phyloP scores from a whole-genome alignment of 1,140 invertebrate genomes.

The Hylaeus volcanicus region DNA sequence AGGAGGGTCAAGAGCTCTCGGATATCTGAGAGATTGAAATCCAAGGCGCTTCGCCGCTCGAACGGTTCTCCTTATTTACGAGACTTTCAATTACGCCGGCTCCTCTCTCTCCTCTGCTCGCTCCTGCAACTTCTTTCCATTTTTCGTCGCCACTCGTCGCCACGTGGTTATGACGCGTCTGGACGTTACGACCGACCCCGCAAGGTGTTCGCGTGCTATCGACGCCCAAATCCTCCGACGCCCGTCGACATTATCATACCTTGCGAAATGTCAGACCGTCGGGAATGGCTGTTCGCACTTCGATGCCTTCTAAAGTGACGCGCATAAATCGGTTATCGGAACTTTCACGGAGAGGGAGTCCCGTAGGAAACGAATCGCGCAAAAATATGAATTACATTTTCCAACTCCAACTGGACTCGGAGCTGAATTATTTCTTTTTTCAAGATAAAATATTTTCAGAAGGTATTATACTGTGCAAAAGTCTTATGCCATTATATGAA shows the following conservation, averaged over 20 bases:
- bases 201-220: background rate
- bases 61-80: conserved; percentile 55
- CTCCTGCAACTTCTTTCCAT: conserved; percentile 9
- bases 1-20: conserved; percentile 52
- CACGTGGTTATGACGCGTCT: conserved; percentile 24
- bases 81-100: conserved; percentile 53
- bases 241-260: conserved; percentile 6
- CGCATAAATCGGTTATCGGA: background rate
- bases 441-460: too few relatives aligned
- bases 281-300: conserved; percentile 2
- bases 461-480: too few relatives aligned
- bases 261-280: conserved; percentile 20
- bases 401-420: too few relatives aligned
- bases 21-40: conserved; percentile 56
- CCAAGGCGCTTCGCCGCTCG: conserved; percentile 40
- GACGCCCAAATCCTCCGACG: conserved; percentile 1
- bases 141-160: conserved; percentile 16
- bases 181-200: background rate
- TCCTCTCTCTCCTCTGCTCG: background rate
- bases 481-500: too few relatives aligned
- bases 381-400: background rate
- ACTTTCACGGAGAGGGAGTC: background rate
- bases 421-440: too few relatives aligned
- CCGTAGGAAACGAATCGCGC: background rate
- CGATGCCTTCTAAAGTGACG: background rate